phyloP scores from a whole-genome alignment of 2,113 vertebrate species.

The Tachysurus vachellii region DNA sequence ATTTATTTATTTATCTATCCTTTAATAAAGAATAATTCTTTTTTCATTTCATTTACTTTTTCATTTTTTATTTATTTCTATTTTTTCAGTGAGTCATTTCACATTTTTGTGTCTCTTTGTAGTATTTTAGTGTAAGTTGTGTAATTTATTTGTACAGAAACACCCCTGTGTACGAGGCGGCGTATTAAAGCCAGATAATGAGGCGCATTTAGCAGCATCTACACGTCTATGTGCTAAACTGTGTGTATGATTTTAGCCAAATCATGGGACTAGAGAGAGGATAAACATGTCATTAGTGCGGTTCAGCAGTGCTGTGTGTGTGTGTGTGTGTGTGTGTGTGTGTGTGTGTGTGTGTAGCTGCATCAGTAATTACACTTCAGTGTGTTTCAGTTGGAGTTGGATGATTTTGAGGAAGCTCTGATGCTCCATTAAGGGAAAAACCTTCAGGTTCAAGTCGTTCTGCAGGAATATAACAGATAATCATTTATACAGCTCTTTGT shows the following conservation, averaged over 20 bases:
- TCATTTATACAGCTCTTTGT: not conserved
- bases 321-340: constrained; percentile 12
- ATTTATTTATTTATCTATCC: not conserved
- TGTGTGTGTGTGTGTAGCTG: not conserved
- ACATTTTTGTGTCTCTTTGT: not conserved
- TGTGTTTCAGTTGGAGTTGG: not conserved
- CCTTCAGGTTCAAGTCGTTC: not conserved
- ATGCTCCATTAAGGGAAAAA: not conserved
- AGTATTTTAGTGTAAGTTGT: not conserved
- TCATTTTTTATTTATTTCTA: not conserved
- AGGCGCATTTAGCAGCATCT: not conserved
- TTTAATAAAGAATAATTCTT: not conserved
- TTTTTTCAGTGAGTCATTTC: not conserved
- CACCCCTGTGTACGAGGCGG: not conserved
- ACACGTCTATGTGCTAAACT: not conserved
- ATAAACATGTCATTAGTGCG: constrained; percentile 10
- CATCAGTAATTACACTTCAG: not conserved
- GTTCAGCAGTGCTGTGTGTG: not conserved
- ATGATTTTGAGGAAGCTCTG: not conserved
- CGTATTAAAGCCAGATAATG: not conserved
- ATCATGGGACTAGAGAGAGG: not conserved
- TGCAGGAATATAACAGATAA: not conserved
- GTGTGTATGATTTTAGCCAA: not conserved
- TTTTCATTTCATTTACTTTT: not conserved
- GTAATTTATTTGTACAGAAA: not conserved